Base-by-base conservation (phyloP, 30 jellyfish, hydroid and myxozoan genomes). In the Sanderia malayensis region DNA sequence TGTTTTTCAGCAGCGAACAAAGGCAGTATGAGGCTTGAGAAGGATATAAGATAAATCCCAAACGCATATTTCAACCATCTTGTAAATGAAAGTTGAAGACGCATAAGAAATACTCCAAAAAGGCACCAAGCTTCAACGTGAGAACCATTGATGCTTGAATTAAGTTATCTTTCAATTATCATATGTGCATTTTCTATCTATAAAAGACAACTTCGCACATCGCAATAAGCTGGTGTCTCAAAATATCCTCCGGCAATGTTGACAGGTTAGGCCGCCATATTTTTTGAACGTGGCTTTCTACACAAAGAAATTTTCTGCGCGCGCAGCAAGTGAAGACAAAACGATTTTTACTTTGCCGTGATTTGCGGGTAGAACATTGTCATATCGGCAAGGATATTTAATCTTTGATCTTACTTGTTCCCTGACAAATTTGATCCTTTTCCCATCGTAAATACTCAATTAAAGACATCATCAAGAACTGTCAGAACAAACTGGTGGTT, bases 261-360 rank as follows among this genome's bases (percentile, higher is more conserved):
- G 65, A 46, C 78, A 74, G 86, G 61, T 49, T 49, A 49, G 80
- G 72, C 88, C 58, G 88, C 88, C 88, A 76, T 76, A n/a, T 76
- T 62, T 76, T 80, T 64, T 62, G 75, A 47, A 76, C 88, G 88
- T 76, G 88, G 88, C 88, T 64, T 37, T 29, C n/a, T n/a, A n/a
- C 2, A 28, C 64, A 44, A 62, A 62, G 66, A 49, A 17, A 33
- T 44, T 76, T 20, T 7, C 17, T 76, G 88, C 88, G 88, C 73
- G 80, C 88, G 88, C 88, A 76, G 1, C 1, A 33, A 24, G 1
- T 19, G 23, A 26, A 31, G 63, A 62, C 49, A 28, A 41, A 66
- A 41, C 49, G 70, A 21, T n/a, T n/a, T n/a, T n/a, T n/a, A n/a
- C n/a, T n/a, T n/a, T n/a, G n/a, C 34, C 28, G 30, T 29, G 28